Evolutionary conservation across 2,888 invertebrate genomes (phyloP), one percentile per base, ranked within the genome.

Genomic region (Siphonodentalium dalli): DNA sequence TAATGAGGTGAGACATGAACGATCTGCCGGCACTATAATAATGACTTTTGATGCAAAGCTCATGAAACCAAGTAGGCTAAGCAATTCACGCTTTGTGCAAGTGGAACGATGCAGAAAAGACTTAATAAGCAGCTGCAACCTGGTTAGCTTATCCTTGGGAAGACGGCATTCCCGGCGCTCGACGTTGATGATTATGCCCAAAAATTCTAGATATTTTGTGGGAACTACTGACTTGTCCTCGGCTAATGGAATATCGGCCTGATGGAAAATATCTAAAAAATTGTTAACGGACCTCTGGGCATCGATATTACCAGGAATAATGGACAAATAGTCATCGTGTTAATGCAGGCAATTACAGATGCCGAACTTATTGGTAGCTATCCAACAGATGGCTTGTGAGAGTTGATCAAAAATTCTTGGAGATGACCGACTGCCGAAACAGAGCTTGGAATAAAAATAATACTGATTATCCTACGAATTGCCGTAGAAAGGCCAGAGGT

Each of bases 111-210:
- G n/a, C n/a, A n/a, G n/a, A n/a, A n/a, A n/a, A n/a, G n/a, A n/a
- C n/a, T n/a, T n/a, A n/a, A n/a, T n/a, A n/a, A n/a, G n/a, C n/a
- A n/a, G n/a, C n/a, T n/a, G n/a, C n/a, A n/a, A n/a, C n/a, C n/a
- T n/a, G n/a, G n/a, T n/a, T n/a, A n/a, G n/a, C n/a, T n/a, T n/a
- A n/a, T n/a, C n/a, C n/a, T n/a, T n/a, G n/a, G n/a, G n/a, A n/a
- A n/a, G n/a, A n/a, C n/a, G n/a, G n/a, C n/a, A n/a, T n/a, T n/a
- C n/a, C n/a, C n/a, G n/a, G n/a, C n/a, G n/a, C n/a, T n/a, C n/a
- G n/a, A n/a, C n/a, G n/a, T n/a, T n/a, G n/a, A 55, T 31, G 8
- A 50, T 39, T 21, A 55, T 45, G 5, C 55, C 55, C 20, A 55
- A 35, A 37, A 38, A 55, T 46, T 50, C 45, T 8, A 55, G 9